Percentiles rank a stretch among this genome's conserved stretches.
phyloP scores from a whole-genome alignment of 1,140 invertebrate species.

The Pinna nobilis region DNA sequence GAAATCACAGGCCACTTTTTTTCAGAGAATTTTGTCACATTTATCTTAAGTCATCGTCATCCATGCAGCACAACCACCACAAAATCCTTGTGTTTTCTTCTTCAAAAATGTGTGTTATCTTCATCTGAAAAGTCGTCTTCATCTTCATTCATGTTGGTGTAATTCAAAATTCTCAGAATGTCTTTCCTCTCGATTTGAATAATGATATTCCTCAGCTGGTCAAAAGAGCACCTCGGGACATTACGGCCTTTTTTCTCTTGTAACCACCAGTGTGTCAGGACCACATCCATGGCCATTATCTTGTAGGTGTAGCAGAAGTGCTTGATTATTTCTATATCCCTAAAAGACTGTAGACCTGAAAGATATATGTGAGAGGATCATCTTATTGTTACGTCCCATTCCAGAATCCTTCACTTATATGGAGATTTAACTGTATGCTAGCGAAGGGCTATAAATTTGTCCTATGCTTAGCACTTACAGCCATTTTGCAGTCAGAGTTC shows the following conservation, averaged over 20 bases:
- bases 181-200: neutral
- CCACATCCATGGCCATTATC: constrained; percentile 3
- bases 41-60: no score
- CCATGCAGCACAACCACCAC: no score
- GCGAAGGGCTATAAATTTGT: no score
- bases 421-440: no score
- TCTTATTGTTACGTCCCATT: no score
- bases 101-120: constrained; percentile 14
- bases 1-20: no score
- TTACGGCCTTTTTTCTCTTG: neutral
- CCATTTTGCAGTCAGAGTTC: no score
- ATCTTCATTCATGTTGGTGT: neutral
- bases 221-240: neutral
- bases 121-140: neutral
- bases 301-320: constrained; percentile 21
- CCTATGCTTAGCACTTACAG: no score
- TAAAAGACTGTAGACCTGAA: neutral
- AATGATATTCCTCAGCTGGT: neutral
- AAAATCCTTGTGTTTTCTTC: no score
- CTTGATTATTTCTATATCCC: constrained; percentile 2
- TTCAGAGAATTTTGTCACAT: no score
- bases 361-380: no score
- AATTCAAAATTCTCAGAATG: neutral
- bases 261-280: constrained; percentile 2
- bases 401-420: no score